These are phyloP conservation scores for Drosophila affinis DNA, from an alignment of 2,888 invertebrate genomes.

Conservation along the genomic window DNA sequence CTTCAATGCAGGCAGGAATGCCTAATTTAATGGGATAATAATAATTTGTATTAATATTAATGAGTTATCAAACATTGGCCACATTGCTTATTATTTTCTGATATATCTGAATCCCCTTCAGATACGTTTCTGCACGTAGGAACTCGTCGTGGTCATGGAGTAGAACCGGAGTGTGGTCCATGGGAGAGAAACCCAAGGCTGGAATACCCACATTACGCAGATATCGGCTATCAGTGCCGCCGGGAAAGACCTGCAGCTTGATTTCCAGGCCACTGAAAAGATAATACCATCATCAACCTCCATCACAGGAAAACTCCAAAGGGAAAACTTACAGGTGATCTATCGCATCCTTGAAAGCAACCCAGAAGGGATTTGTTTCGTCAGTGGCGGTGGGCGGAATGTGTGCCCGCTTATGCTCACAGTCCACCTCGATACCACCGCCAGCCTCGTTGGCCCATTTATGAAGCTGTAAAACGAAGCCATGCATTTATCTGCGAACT, in stretches of 20 bases:
- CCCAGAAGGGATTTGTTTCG: constrained; percentile 88
- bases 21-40: no score
- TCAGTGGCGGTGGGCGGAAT: constrained; percentile 87
- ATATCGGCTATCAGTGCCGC: constrained; percentile 95
- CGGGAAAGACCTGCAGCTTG: constrained; percentile 91
- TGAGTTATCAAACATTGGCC: constrained; percentile 64
- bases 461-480: constrained; percentile 74
- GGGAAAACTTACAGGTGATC: constrained; percentile 85
- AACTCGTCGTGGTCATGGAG: constrained; percentile 97
- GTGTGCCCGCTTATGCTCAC: constrained; percentile 87
- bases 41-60: no score
- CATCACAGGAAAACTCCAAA: no score
- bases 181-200: constrained; percentile 96
- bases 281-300: not conserved
- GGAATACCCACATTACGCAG: constrained; percentile 91
- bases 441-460: constrained; percentile 89
- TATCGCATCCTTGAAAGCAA: constrained; percentile 87
- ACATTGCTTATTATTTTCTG: constrained; percentile 78
- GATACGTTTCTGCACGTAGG: constrained; percentile 90
- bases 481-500: not conserved
- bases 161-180: constrained; percentile 92
- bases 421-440: constrained; percentile 87
- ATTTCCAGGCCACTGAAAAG: constrained; percentile 87
- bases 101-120: constrained; percentile 92
- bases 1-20: no score